A percentile compares a stretch with the other conserved stretches of the same genome.
Conservation (phyloP, 2,797 vertebrate species). For the Geotrypetes seraphini region DNA sequence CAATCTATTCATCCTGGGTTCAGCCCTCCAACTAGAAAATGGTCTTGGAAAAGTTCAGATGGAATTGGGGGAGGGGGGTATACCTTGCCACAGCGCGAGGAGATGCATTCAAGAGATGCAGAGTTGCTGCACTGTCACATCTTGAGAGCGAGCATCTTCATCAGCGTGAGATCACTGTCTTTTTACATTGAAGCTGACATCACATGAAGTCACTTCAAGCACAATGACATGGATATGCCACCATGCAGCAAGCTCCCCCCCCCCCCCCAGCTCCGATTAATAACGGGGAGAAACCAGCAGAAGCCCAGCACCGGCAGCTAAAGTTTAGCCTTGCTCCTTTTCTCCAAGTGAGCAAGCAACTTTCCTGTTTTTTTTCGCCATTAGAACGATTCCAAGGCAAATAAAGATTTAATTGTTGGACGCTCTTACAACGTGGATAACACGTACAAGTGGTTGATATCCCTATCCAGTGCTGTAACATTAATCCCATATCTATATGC, state of each 20-base stretch:
- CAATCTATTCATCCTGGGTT: conserved; percentile 19
- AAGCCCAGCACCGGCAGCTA: not conserved
- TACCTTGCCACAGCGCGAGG: conserved; percentile 63
- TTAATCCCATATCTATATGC: no score
- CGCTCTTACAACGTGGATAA: no score
- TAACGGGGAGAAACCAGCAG: conserved; percentile 1
- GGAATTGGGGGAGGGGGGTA: no score
- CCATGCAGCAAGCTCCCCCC: conserved; percentile 42
- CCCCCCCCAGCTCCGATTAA: conserved; percentile 45
- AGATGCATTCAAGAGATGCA: conserved; percentile 62
- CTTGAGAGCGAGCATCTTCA: conserved; percentile 71
- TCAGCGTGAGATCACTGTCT: conserved; percentile 71
- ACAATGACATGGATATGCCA: conserved; percentile 74
- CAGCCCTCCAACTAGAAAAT: conserved; percentile 24
- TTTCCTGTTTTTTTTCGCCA: no score
- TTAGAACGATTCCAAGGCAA: no score
- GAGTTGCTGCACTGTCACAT: conserved; percentile 73
- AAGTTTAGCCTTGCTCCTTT: conserved; percentile 1
- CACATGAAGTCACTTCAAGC: conserved; percentile 62
- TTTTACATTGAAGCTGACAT: conserved; percentile 78
- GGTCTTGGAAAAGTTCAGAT: conserved; percentile 20
- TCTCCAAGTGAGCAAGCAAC: not conserved
- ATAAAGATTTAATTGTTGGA: no score
- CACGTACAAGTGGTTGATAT: no score
- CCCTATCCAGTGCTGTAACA: no score